Conservation (phyloP, 2,888 invertebrate genomes). For the Drosophila pseudotakahashii region DNA sequence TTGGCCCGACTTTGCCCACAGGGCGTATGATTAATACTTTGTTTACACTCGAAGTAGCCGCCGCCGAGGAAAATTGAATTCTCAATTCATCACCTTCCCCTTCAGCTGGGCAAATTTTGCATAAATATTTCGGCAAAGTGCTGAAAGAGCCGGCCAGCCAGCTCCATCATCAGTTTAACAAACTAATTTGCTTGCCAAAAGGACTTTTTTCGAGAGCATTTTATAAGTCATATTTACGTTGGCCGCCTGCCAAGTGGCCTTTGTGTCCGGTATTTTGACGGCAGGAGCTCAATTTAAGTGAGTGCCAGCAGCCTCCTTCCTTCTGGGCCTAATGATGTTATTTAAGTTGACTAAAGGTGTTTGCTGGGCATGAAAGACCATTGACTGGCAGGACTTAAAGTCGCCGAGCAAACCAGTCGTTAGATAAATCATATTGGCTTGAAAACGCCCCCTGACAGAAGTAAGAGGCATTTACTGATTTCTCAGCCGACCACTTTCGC, state of each 20-base stretch:
- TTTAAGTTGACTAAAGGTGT: conserved; percentile 70
- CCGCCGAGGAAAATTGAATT: conserved; percentile 32
- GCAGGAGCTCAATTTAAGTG: conserved; percentile 63
- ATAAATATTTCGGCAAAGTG: conserved; percentile 34
- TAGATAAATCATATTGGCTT: conserved; percentile 32
- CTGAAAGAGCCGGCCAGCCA: conserved; percentile 5
- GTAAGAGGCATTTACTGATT: conserved; percentile 13
- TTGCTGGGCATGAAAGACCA: conserved; percentile 12
- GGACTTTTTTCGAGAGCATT: conserved; percentile 50
- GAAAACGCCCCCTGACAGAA: background rate
- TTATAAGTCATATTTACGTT: conserved; percentile 75
- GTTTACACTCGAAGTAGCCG: conserved; percentile 50
- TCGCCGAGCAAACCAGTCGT: conserved; percentile 21
- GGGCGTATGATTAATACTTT: conserved; percentile 74
- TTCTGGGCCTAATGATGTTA: conserved; percentile 62
- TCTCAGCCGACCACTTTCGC: conserved; percentile 27
- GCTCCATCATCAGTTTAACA: conserved; percentile 38
- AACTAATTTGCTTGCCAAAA: conserved; percentile 46
- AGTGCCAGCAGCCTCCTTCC: conserved; percentile 31
- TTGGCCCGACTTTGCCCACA: conserved; percentile 10
- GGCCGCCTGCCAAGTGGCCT: conserved; percentile 64
- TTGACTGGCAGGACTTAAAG: conserved; percentile 14
- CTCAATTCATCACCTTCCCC: conserved; percentile 31
- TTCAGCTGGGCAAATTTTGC: conserved; percentile 21
- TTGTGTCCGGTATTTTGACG: conserved; percentile 27